A percentile compares a stretch with the other conserved stretches of the same genome.
phyloP scores from a whole-genome alignment of 2,797 vertebrate genomes.

The Telmatherina bonti region DNA sequence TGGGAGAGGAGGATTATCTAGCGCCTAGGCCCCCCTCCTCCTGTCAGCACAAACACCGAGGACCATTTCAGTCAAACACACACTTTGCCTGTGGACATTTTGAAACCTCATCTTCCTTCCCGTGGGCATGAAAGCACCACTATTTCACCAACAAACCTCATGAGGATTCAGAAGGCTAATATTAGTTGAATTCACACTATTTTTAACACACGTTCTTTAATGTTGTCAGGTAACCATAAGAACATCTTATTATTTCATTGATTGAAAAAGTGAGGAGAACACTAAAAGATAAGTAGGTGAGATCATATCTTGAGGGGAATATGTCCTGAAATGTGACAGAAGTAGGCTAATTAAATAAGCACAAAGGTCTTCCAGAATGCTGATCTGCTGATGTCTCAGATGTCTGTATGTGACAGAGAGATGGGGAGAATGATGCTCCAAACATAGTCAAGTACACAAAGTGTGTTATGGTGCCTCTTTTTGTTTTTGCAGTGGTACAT shows the following conservation, averaged over 20 bases:
- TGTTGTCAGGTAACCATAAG: slow-evolving; percentile 43
- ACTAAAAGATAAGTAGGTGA: slow-evolving; percentile 50
- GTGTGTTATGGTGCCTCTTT: slow-evolving; percentile 4
- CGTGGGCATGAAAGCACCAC: slow-evolving; percentile 26
- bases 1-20: slow-evolving; percentile 48
- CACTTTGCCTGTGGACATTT: slow-evolving; percentile 47
- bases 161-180: slow-evolving; percentile 23
- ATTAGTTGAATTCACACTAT: slow-evolving; percentile 48
- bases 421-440: slow-evolving; percentile 3
- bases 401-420: neutral
- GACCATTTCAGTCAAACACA: slow-evolving; percentile 38
- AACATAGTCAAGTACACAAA: neutral
- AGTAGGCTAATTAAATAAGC: slow-evolving; percentile 38
- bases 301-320: slow-evolving; percentile 45
- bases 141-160: slow-evolving; percentile 41
- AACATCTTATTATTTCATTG: slow-evolving; percentile 43
- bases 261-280: slow-evolving; percentile 30
- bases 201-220: slow-evolving; percentile 57
- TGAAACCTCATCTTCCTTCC: slow-evolving; percentile 38
- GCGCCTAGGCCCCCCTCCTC: slow-evolving; percentile 35
- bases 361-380: slow-evolving; percentile 9
- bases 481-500: slow-evolving; percentile 93
- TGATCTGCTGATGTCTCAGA: slow-evolving; percentile 14
- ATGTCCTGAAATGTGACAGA: slow-evolving; percentile 36
- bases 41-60: slow-evolving; percentile 30